These are phyloP conservation scores for Eubucco bourcierii DNA, from an alignment of 2,113 vertebrate genomes.

Conservation along the genomic window DNA sequence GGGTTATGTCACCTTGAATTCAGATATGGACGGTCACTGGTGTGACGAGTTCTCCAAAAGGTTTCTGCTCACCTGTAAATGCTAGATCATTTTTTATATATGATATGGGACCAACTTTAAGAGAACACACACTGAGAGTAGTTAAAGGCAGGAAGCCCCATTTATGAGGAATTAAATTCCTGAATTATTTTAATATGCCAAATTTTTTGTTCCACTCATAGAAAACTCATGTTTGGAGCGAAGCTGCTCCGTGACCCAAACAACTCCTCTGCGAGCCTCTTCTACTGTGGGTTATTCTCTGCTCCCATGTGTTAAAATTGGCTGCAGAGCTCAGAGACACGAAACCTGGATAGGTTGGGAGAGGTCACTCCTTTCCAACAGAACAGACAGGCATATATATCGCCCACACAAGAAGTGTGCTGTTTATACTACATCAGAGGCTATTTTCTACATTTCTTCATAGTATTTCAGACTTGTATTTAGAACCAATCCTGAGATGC, in stretches of 20 bases:
- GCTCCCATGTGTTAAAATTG: background rate
- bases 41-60: background rate
- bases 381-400: conserved; percentile 30
- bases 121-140: background rate
- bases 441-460: background rate
- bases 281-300: background rate
- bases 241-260: background rate
- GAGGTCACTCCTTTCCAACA: conserved; percentile 3
- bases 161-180: conserved; percentile 32
- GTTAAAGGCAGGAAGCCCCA: background rate
- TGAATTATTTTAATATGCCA: background rate
- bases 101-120: background rate
- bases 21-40: fast-evolving
- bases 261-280: background rate
- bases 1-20: background rate
- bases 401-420: conserved; percentile 39
- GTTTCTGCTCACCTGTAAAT: background rate
- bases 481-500: background rate
- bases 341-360: background rate
- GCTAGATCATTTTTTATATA: background rate
- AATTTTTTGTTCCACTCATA: background rate
- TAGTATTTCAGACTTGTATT: background rate
- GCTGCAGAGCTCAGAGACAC: background rate
- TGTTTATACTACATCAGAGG: background rate
- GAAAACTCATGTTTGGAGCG: background rate